Evolutionary conservation across 2,888 invertebrate species (phyloP), one percentile per base, ranked within the genome.

Genomic region (Oscheius sp.): DNA sequence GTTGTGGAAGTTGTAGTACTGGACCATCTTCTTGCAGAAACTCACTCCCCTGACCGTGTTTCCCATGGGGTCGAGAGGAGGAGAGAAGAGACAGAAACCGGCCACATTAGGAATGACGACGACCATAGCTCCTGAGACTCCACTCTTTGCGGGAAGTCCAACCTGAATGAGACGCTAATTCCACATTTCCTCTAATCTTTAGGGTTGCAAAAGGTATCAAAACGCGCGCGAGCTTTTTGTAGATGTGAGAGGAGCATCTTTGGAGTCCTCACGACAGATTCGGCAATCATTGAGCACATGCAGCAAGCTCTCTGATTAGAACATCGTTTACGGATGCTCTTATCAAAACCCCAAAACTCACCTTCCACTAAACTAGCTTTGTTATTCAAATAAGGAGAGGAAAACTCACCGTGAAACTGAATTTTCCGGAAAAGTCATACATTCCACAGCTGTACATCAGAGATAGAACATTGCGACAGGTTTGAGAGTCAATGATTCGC

Each of bases 401-500:
- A 53, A 32, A 1, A 63, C 85, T 87, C 88, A 93, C 94, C 90
- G 93, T 94, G 90, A 96, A 96, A 35, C 97, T 96, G 89, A 97
- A 84, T 71, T 84, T 80, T 62, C 84, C 84, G 10, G 79, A 80
- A 29, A 76, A 80, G 70, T 84, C 84, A 57, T 84, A 84, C 84
- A 84, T 97, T 83, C 97, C 94, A 89, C 97, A 98, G 80, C 96
- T 96, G 90, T 96, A 95, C 98, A 98, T 98, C 79, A 98, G 92
- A 10, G 96, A 96, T 50, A 98, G 92, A 0, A 96, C 96, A 90
- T 98, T 91, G 95, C 96, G 96, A 96, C 98, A 83, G 96, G 92
- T 48, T 95, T 75, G 1, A 95, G 94, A 81, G 32, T 74, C 77
- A 47, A 88, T 82, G 80, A 86, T 83, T 32, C 80, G 77, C 63